Evolutionary conservation across 2,113 vertebrate genomes (phyloP).

Genomic region (Carollia perspicillata): DNA sequence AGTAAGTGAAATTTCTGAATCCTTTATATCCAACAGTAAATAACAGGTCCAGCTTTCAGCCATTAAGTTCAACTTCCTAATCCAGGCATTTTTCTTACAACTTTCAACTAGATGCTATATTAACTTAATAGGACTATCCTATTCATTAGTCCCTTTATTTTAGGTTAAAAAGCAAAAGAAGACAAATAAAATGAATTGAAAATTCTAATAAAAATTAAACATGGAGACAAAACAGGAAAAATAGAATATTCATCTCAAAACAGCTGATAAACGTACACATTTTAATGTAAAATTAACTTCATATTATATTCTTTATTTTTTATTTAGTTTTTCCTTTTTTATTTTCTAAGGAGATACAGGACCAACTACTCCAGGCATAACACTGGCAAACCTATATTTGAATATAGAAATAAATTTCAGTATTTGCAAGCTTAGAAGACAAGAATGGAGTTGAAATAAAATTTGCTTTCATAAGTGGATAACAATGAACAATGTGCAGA

Average conservation of each 20-base stretch:
- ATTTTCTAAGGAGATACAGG: background rate
- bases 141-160: background rate
- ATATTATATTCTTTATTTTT: slow-evolving; percentile 9
- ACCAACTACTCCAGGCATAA: background rate
- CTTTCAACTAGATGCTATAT: background rate
- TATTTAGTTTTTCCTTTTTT: background rate
- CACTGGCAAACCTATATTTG: background rate
- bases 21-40: background rate
- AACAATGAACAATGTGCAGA: background rate
- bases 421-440: background rate
- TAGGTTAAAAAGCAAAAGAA: background rate
- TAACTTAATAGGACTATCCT: background rate
- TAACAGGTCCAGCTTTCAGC: background rate
- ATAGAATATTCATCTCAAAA: background rate
- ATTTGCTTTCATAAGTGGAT: background rate
- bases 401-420: background rate
- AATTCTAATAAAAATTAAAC: slow-evolving; percentile 2
- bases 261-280: background rate
- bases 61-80: background rate
- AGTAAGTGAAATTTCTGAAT: background rate
- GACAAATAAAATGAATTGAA: background rate
- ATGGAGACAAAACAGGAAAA: background rate
- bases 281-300: background rate
- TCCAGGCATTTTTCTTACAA: slow-evolving; percentile 7
- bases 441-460: background rate